A percentile compares a stretch with the other conserved stretches of the same genome.
Evolutionary conservation across 2,888 invertebrate species (phyloP).

Genomic region (Eristalis intricaria): DNA sequence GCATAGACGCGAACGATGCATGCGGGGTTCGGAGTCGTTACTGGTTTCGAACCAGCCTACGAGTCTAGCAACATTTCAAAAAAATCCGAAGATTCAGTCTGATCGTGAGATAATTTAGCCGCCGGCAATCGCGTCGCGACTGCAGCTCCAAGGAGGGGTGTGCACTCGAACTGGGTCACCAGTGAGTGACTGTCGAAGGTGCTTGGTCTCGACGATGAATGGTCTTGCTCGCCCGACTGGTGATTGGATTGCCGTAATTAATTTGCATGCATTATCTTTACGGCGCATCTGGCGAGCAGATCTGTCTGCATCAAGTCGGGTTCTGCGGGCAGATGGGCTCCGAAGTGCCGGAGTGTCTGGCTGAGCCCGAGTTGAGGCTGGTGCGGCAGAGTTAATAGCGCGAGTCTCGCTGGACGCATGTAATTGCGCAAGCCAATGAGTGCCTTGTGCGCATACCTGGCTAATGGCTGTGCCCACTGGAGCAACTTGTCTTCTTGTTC

Average conservation of each 20-base stretch:
- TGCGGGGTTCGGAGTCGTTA: slow-evolving; percentile 26
- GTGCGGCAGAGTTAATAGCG: slow-evolving; percentile 1
- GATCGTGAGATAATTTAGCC: slow-evolving; percentile 68
- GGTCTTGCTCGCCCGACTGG: slow-evolving; percentile 26
- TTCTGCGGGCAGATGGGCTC: not conserved
- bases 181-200: slow-evolving; percentile 40
- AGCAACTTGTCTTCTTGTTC: not conserved
- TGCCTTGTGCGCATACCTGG: not conserved
- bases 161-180: slow-evolving; percentile 57
- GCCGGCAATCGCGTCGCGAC: slow-evolving; percentile 17
- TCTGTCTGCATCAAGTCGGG: not conserved
- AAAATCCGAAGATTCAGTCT: slow-evolving; percentile 51
- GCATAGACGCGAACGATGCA: slow-evolving; percentile 18
- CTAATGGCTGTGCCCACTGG: not conserved
- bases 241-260: slow-evolving; percentile 57
- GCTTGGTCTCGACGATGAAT: slow-evolving; percentile 38
- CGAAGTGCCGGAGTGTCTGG: slow-evolving; percentile 14
- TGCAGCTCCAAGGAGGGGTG: slow-evolving; percentile 15
- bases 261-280: slow-evolving; percentile 28
- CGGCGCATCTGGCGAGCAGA: not conserved
- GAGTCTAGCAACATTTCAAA: slow-evolving; percentile 31
- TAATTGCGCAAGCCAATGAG: slow-evolving; percentile 5
- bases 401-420: not conserved
- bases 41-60: slow-evolving; percentile 40
- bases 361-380: slow-evolving; percentile 27